These are phyloP conservation scores for Drosophila truncata DNA, from an alignment of 1,140 invertebrate species.

Conservation along the genomic window DNA sequence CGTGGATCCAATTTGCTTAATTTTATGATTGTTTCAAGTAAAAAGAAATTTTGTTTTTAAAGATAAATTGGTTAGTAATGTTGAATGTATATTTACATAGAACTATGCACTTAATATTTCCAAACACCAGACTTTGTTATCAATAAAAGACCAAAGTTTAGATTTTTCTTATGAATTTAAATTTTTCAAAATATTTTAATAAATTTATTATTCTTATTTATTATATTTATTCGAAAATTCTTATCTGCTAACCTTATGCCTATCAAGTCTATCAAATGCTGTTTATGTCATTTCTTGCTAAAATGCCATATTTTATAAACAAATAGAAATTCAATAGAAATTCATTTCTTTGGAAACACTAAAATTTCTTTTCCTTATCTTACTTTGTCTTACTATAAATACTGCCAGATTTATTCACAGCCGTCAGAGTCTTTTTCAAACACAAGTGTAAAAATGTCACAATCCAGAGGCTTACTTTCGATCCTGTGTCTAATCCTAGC, in stretches of 20 bases:
- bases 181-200: too few species aligned
- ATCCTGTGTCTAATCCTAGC: neutral
- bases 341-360: neutral
- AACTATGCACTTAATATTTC: too few species aligned
- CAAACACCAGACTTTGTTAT: too few species aligned
- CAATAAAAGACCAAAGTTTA: too few species aligned
- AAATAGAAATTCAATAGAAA: neutral
- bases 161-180: too few species aligned
- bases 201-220: too few species aligned
- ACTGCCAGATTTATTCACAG: too few species aligned
- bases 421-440: neutral
- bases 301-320: neutral
- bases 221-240: neutral
- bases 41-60: neutral
- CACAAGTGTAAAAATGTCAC: neutral
- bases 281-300: neutral
- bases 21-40: slow-evolving; percentile 1
- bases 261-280: too few species aligned
- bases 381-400: neutral
- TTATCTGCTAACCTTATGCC: too few species aligned
- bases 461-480: neutral
- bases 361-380: neutral
- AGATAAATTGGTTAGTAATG: neutral
- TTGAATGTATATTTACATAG: neutral
- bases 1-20: slow-evolving; percentile 14